A percentile compares a stretch with the other conserved stretches of the same genome.
phyloP scores from a whole-genome alignment of 1,140 invertebrate species.

The Formica exsecta region DNA sequence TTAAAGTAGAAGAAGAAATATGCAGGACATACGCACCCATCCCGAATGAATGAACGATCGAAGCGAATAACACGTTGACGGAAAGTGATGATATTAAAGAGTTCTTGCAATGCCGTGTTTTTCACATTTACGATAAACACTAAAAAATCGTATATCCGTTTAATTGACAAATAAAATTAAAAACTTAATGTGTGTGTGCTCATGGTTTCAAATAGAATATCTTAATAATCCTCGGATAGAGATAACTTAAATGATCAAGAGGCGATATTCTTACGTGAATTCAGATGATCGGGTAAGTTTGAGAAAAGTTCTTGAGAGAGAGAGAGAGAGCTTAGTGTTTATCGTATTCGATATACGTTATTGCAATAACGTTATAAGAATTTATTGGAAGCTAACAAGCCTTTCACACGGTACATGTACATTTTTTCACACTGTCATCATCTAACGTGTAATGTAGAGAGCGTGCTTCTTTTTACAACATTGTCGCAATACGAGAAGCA shows the following conservation, averaged over 20 bases:
- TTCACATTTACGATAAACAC: conserved; percentile 28
- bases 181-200: background rate
- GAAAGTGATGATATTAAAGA: conserved; percentile 17
- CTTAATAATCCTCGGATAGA: too few species aligned
- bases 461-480: conserved; percentile 38
- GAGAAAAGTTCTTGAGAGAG: background rate
- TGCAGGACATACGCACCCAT: background rate
- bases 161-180: too few species aligned
- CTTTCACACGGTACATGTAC: conserved; percentile 24
- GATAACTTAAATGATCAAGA: background rate
- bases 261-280: background rate
- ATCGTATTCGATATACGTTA: background rate
- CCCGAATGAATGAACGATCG: conserved; percentile 29
- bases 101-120: conserved; percentile 27
- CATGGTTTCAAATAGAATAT: background rate
- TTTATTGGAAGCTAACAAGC: background rate
- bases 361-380: conserved; percentile 6
- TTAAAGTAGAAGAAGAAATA: conserved; percentile 32
- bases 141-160: background rate
- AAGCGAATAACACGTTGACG: background rate
- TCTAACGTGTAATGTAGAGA: conserved; percentile 33
- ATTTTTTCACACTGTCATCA: conserved; percentile 30
- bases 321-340: background rate
- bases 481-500: conserved; percentile 16
- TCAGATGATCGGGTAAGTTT: background rate